Base-by-base conservation (phyloP, 2,888 invertebrate species). In the Macaria liturata region DNA sequence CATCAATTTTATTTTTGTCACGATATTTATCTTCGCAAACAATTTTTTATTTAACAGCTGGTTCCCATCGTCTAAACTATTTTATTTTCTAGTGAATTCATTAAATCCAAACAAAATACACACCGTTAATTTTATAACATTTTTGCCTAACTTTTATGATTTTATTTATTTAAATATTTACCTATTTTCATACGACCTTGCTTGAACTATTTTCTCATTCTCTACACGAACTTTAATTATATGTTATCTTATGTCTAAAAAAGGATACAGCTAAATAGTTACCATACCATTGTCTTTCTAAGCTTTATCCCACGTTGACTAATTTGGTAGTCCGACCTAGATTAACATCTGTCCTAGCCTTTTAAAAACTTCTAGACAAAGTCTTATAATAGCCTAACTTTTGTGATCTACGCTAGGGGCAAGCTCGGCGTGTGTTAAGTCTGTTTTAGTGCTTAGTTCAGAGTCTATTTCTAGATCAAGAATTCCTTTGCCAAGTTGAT, bases 241-340 rank as follows among this genome's bases (percentile, higher is more conserved):
- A 48, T 52, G 45, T 57, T 59, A 54, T 9, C 32, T 50, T 9
- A 43, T 31, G 37, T 8, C 44, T 39, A 43, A 40, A 50, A 54
- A 64, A 57, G 64, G 64, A 34, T n/a, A 32, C 32, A 54, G 37
- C 39, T 43, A 53, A 57, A 61, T 46, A 32, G n/a, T 57, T 48
- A 56, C 32, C 51, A 54, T 59, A 64, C 59, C 58, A 60, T 63
- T 65, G 62, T 67, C 56, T 65, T 66, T 62, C 49, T 57, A 6
- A 44, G 30, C 4, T 39, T 32, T 53, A 49, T 50, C 50, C 44
- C 43, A 53, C 48, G 48, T 40, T 32, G 54, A 52, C 62, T 51
- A 49, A 61, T 58, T 59, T 52, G 61, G 65, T 4, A 42, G n/a
- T 61, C 30, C 46, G 57, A 59, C 67, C 65, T 63, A 67, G 51